These are phyloP conservation scores for Mastacembelus armatus DNA, from an alignment of 2,797 vertebrate species.

Conservation along the genomic window DNA sequence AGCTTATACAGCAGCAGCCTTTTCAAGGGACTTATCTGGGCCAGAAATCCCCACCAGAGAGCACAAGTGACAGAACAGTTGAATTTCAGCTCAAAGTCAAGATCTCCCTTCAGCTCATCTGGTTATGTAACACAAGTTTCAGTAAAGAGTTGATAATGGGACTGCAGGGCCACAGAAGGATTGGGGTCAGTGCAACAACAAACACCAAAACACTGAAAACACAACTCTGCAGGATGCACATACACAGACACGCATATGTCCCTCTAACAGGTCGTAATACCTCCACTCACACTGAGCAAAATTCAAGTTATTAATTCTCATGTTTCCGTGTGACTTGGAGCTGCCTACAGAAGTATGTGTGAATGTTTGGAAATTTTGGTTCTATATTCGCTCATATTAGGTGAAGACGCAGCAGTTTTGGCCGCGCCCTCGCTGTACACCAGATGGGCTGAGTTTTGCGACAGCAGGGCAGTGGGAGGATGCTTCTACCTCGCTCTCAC, in stretches of 20 bases:
- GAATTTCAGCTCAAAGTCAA: constrained; percentile 55
- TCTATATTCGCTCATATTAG: constrained; percentile 13
- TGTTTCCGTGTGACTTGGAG: neutral
- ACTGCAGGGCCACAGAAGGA: constrained; percentile 59
- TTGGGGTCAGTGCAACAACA: constrained; percentile 61
- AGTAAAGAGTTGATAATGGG: constrained; percentile 57
- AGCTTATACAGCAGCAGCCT: no score
- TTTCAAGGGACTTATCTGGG: no score
- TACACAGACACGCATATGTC: neutral
- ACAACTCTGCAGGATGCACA: constrained; percentile 3
- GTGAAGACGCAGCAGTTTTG: constrained; percentile 49
- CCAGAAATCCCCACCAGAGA: constrained; percentile 18
- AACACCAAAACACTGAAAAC: constrained; percentile 43
- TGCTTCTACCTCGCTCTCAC: constrained; percentile 46
- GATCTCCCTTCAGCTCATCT: constrained; percentile 48
- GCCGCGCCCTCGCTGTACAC: constrained; percentile 27
- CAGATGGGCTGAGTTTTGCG: constrained; percentile 63
- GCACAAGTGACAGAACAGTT: constrained; percentile 39
- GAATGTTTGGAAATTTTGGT: constrained; percentile 10
- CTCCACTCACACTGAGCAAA: no score
- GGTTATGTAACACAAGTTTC: constrained; percentile 59
- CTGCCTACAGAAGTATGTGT: neutral
- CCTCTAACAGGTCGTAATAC: neutral
- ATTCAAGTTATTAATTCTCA: constrained; percentile 26
- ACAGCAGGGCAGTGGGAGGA: constrained; percentile 70